phyloP scores from a whole-genome alignment of 2,113 vertebrate genomes.

The Heterocephalus glaber region DNA sequence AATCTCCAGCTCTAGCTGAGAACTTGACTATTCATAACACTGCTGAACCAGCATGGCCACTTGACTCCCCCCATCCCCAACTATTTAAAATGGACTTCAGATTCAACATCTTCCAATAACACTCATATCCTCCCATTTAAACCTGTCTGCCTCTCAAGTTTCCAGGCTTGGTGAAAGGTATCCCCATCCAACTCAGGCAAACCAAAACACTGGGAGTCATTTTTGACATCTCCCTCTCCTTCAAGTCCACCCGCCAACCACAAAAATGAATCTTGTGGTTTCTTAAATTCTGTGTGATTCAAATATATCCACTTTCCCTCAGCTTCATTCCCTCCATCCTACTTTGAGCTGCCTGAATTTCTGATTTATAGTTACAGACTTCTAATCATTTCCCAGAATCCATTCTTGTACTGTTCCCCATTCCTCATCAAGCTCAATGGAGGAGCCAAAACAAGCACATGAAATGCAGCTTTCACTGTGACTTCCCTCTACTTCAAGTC shows the following conservation, averaged over 20 bases:
- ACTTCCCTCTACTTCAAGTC: neutral
- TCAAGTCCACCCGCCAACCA: neutral
- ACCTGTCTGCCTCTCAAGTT: neutral
- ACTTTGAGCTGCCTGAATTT: neutral
- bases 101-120: neutral
- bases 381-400: neutral
- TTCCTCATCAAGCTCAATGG: neutral
- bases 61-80: neutral
- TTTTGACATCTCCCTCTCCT: neutral
- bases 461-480: neutral
- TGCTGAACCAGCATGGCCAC: neutral
- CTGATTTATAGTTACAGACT: neutral
- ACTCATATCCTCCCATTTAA: neutral
- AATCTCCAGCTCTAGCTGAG: neutral
- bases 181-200: neutral
- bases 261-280: neutral
- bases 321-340: neutral
- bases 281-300: neutral
- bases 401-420: neutral
- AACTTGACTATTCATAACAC: neutral
- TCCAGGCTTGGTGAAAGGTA: neutral
- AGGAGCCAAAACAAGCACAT: neutral
- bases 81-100: neutral
- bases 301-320: neutral
- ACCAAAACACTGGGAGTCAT: neutral